A percentile compares a stretch with the other conserved stretches of the same genome.
Evolutionary conservation across 2,888 invertebrate genomes (phyloP).

Genomic region (Apodemia zela): DNA sequence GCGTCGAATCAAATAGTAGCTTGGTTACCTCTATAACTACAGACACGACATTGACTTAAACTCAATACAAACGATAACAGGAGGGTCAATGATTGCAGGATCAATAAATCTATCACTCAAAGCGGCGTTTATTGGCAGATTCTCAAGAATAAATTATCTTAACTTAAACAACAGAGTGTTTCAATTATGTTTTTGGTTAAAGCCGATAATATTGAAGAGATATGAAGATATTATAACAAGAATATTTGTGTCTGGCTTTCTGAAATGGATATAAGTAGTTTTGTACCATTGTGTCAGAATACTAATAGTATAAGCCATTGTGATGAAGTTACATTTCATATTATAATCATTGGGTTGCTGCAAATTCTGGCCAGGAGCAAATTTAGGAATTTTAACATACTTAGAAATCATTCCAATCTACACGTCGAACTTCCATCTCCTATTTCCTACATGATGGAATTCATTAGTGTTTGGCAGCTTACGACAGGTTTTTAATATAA

Average conservation of each 20-base stretch:
- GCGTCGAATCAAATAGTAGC: background rate
- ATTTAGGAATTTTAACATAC: too few species aligned
- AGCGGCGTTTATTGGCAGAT: background rate
- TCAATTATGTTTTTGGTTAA: background rate
- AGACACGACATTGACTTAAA: background rate
- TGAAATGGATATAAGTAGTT: too few species aligned
- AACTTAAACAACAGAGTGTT: background rate
- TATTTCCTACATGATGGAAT: too few species aligned
- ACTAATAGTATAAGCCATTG: too few species aligned
- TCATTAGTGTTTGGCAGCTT: too few species aligned
- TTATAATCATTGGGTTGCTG: too few species aligned
- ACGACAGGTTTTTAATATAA: too few species aligned
- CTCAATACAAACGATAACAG: background rate
- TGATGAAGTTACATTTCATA: too few species aligned
- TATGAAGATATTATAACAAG: background rate
- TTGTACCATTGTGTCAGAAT: too few species aligned
- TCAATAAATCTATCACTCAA: background rate
- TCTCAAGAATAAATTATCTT: background rate
- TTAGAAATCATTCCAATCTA: too few species aligned
- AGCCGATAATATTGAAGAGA: background rate
- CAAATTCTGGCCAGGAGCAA: too few species aligned
- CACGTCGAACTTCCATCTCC: too few species aligned
- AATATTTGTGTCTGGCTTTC: background rate
- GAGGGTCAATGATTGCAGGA: conserved; percentile 1
- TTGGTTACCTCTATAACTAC: background rate